phyloP scores from a whole-genome alignment of 2,113 vertebrate genomes.

The Cricetomys ansorgei region DNA sequence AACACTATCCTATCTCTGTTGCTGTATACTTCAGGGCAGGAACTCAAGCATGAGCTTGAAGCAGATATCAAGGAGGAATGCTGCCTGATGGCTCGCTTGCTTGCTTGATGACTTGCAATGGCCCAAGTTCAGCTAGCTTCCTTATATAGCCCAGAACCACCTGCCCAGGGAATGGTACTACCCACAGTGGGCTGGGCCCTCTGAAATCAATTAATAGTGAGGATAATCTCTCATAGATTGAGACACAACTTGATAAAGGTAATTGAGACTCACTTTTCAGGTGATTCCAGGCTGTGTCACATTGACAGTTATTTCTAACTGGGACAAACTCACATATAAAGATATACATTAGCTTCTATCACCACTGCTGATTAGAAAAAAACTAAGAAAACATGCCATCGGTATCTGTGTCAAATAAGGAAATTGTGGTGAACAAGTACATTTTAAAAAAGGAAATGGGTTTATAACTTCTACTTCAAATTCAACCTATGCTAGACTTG shows the following conservation, averaged over 20 bases:
- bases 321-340: background rate
- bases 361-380: constrained; percentile 48
- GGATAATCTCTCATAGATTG: background rate
- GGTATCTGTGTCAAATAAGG: constrained; percentile 16
- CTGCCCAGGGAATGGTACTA: background rate
- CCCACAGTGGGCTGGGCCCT: background rate
- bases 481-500: constrained; percentile 1
- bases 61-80: background rate
- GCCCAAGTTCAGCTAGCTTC: background rate
- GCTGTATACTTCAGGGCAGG: background rate
- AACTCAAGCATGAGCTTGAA: background rate
- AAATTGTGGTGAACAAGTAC: background rate
- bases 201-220: background rate
- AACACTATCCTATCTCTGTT: background rate
- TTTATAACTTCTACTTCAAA: constrained; percentile 34
- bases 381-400: constrained; percentile 9
- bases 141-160: background rate
- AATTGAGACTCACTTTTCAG: background rate
- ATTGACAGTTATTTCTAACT: background rate
- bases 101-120: background rate
- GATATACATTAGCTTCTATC: background rate
- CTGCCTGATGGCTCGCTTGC: background rate
- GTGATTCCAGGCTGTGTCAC: background rate
- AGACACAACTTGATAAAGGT: background rate
- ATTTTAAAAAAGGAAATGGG: background rate